Evolutionary conservation across 1,140 invertebrate genomes (phyloP), one percentile per base, ranked within the genome.

Genomic region (Rhysida immarginata): DNA sequence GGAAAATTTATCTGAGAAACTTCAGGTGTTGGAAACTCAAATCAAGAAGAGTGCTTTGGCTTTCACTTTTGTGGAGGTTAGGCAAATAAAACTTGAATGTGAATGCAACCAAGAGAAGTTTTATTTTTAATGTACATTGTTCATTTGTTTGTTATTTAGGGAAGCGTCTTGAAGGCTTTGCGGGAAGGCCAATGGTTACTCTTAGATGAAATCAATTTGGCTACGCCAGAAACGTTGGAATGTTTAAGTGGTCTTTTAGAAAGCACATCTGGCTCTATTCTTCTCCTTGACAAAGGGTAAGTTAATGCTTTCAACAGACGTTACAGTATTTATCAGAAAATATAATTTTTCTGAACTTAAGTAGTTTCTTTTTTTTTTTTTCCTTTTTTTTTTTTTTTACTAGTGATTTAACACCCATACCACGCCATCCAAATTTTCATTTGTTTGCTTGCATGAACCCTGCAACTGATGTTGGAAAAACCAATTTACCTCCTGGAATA

Each of bases 381-480:
- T n/a, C n/a, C n/a, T n/a, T n/a, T n/a, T n/a, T n/a, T n/a, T n/a
- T n/a, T 51, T 54, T 44, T 43, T 58, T 44, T 63, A 61, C 20
- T 61, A 75, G 74, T 8, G 73, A 74, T 58, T 58, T 62, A 16
- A 65, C 73, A 54, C 81, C 84, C 5, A 78, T 98, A 0, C 75
- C 80, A 61, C 74, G 88, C 54, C 88, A 99, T 75, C 72, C 79
- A 0, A 78, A 95, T 64, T 99, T 99, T 66, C 85, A 87, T 1
- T 75, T 99, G 29, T 97, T 99, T 74, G 95, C 95, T 23, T 97
- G 95, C 64, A 99, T 99, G 96, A 99, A 99, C 75, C 96, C 96
- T 23, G 92, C 95, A 0, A 99, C 95, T 8, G 96, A 99, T 77
- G 83, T 98, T n/a, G 96, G 96, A 0, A 99, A 99, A 72, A 92